Percentiles rank a stretch among this genome's conserved stretches.
These are phyloP conservation scores for Meteorus cinctellus DNA, from an alignment of 2,888 invertebrate species.

Conservation along the genomic window DNA sequence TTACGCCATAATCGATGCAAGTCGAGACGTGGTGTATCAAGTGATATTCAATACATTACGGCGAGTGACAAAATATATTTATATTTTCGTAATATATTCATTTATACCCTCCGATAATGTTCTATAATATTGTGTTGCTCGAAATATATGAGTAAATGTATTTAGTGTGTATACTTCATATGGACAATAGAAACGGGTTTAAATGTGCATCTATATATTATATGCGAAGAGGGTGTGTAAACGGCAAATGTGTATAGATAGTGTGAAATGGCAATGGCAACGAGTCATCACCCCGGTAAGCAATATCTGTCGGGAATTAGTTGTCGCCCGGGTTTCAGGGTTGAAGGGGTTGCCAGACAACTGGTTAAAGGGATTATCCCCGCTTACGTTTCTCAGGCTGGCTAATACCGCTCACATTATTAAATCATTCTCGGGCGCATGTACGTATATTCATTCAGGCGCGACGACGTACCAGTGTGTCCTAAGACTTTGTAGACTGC, in stretches of 20 bases:
- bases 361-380: constrained; percentile 71
- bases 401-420: constrained; percentile 68
- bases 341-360: constrained; percentile 70
- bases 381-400: constrained; percentile 64
- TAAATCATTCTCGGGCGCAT: constrained; percentile 64
- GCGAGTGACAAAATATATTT: not conserved
- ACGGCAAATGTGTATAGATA: not conserved
- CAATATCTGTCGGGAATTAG: constrained; percentile 68
- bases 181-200: not conserved
- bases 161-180: not conserved
- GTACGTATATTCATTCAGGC: constrained; percentile 41
- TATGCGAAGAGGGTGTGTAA: not conserved
- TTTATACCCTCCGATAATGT: too few species aligned
- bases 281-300: constrained; percentile 45
- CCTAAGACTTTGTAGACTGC: constrained; percentile 44
- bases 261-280: constrained; percentile 27
- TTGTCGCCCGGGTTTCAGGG: constrained; percentile 66
- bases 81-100: not conserved
- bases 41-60: not conserved
- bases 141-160: too few species aligned
- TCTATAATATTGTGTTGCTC: too few species aligned
- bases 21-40: too few species aligned
- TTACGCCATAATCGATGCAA: too few species aligned
- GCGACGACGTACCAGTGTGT: constrained; percentile 31
- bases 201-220: constrained; percentile 1